Evolutionary conservation across 2,888 invertebrate genomes (phyloP), one percentile per base, ranked within the genome.

Genomic region (Tenthredo scrophulariae): DNA sequence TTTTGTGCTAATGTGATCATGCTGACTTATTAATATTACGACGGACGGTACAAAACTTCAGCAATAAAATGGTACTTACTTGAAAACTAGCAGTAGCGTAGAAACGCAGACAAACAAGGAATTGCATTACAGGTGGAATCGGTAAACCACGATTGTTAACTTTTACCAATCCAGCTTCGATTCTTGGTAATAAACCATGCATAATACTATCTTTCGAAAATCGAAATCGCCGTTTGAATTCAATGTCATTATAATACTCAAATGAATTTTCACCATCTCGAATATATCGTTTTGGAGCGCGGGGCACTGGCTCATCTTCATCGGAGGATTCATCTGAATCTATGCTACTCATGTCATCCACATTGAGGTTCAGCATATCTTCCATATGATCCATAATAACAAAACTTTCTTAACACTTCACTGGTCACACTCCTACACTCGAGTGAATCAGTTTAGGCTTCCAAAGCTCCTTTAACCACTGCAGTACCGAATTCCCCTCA

Each of bases 81-180:
- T 37, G 37, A 37, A 37, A 37, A 37, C 37, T 37, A 37, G 37
- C 37, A 37, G 37, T 37, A 37, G 37, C 37, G 7, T 37, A 37
- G 7, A 37, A 37, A 2, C 37, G 37, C 37, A 37, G 37, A 1
- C 37, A 37, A 37, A 37, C 37, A 37, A 37, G 37, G 37, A 37
- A 37, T 37, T 37, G 37, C 37, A 37, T 37, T 7, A 37, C 37
- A 37, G 37, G 37, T 7, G 7, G 37, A 37, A 37, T 37, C 7
- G 37, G 37, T 37, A 37, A 37, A 37, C 37, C 37, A 37, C 37
- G 37, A 37, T 37, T 37, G 37, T 37, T 86, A 29, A n/a, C 5
- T 85, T 67, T 80, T 3, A 80, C 58, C 15, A 86, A 70, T n/a
- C 58, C 72, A 33, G 13, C 58, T 74, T 84, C 84, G 40, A 86